phyloP scores from a whole-genome alignment of 2,888 invertebrate genomes.

The Coremacera marginata region DNA sequence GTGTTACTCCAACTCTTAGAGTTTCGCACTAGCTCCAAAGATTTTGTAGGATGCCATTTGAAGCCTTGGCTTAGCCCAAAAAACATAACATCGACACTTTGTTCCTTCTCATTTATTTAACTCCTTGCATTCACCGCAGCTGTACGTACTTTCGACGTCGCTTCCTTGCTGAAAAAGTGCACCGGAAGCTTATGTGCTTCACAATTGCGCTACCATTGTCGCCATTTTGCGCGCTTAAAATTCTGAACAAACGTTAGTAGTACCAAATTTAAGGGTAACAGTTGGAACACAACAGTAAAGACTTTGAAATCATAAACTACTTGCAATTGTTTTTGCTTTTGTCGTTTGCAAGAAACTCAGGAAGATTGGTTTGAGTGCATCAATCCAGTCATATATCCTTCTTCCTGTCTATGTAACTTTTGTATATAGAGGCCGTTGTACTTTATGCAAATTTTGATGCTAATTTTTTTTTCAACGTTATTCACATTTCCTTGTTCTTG shows the following conservation, averaged over 20 bases:
- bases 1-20: too few relatives aligned
- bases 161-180: background rate
- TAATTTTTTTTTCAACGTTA: background rate
- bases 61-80: too few relatives aligned
- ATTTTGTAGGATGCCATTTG: too few relatives aligned
- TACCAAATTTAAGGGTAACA: too few relatives aligned
- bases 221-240: background rate
- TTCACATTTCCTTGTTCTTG: background rate
- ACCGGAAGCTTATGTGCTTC: slow-evolving; percentile 10
- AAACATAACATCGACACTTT: too few relatives aligned
- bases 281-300: background rate
- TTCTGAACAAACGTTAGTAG: too few relatives aligned
- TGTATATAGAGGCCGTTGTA: background rate
- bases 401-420: slow-evolving; percentile 7
- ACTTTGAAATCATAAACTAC: background rate
- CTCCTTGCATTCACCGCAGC: background rate
- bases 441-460: background rate
- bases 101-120: too few relatives aligned
- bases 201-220: slow-evolving; percentile 3
- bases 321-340: slow-evolving; percentile 6
- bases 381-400: slow-evolving; percentile 9
- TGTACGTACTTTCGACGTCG: background rate
- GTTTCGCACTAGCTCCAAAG: too few relatives aligned
- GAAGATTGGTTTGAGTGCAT: slow-evolving; percentile 26
- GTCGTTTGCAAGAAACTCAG: background rate